Conservation (phyloP, 2,113 vertebrate species). For the Barnardius zonarius region DNA sequence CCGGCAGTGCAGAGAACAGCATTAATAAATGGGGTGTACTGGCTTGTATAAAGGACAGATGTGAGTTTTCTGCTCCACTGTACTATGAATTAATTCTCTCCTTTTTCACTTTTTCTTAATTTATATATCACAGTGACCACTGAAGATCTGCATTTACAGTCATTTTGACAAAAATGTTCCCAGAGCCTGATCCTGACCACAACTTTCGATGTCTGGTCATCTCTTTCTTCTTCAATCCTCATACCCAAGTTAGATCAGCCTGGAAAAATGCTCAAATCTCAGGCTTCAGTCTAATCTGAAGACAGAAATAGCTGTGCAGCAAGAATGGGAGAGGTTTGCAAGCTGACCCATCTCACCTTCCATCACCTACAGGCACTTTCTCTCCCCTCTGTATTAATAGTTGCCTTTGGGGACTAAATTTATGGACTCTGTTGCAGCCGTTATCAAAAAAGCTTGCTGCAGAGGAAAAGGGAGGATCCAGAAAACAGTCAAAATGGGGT, state of each 20-base stretch:
- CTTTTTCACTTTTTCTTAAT: conserved; percentile 47
- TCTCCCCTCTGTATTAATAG: background rate
- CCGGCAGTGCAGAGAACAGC: conserved; percentile 63
- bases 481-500: background rate
- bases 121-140: conserved; percentile 56
- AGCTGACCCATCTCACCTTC: background rate
- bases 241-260: background rate
- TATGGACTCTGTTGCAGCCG: background rate
- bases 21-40: conserved; percentile 81
- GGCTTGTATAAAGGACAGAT: conserved; percentile 79
- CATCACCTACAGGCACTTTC: background rate
- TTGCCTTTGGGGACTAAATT: background rate
- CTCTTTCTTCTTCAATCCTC: background rate
- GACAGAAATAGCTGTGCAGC: background rate
- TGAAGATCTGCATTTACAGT: conserved; percentile 45
- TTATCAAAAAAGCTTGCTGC: background rate
- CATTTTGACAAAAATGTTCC: background rate
- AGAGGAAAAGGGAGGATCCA: background rate
- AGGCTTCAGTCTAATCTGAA: background rate
- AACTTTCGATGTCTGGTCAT: background rate
- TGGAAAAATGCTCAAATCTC: background rate
- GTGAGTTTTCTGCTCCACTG: conserved; percentile 78
- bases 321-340: background rate
- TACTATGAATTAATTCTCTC: conserved; percentile 73
- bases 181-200: background rate